These are phyloP conservation scores for Apotomis betuletana DNA, from an alignment of 2,888 invertebrate species.

Conservation along the genomic window DNA sequence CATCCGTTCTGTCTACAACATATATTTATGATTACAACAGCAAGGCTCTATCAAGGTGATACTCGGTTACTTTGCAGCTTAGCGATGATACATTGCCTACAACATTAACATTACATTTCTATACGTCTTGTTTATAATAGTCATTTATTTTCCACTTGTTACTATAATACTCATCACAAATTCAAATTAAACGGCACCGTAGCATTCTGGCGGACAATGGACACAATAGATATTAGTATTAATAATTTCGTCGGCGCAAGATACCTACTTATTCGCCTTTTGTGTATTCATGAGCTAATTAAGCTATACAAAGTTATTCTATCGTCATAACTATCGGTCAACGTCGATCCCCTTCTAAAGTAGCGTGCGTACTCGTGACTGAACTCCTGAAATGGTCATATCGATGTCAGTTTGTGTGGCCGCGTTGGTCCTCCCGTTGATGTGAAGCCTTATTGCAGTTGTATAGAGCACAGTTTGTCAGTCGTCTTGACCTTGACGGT, in stretches of 20 bases:
- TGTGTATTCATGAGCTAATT: conserved; percentile 77
- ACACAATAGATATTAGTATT: conserved; percentile 64
- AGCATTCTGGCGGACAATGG: conserved; percentile 46
- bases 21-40: conserved; percentile 5
- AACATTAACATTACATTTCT: conserved; percentile 25
- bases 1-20: background rate
- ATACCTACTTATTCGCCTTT: conserved; percentile 57
- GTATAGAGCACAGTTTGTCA: conserved; percentile 61
- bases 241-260: conserved; percentile 60
- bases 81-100: conserved; percentile 10
- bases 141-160: conserved; percentile 34
- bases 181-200: conserved; percentile 44
- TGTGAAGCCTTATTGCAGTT: conserved; percentile 53
- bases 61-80: background rate
- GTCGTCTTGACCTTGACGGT: conserved; percentile 57
- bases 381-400: conserved; percentile 76
- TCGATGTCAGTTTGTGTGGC: conserved; percentile 68
- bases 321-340: conserved; percentile 80
- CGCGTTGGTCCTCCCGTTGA: conserved; percentile 47
- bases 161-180: conserved; percentile 30
- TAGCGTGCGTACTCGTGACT: conserved; percentile 74
- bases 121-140: conserved; percentile 32
- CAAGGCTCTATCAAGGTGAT: background rate
- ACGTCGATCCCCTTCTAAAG: conserved; percentile 72
- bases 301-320: conserved; percentile 81